Base-by-base conservation (phyloP, 2,888 invertebrate genomes). In the Odontothrips loti region DNA sequence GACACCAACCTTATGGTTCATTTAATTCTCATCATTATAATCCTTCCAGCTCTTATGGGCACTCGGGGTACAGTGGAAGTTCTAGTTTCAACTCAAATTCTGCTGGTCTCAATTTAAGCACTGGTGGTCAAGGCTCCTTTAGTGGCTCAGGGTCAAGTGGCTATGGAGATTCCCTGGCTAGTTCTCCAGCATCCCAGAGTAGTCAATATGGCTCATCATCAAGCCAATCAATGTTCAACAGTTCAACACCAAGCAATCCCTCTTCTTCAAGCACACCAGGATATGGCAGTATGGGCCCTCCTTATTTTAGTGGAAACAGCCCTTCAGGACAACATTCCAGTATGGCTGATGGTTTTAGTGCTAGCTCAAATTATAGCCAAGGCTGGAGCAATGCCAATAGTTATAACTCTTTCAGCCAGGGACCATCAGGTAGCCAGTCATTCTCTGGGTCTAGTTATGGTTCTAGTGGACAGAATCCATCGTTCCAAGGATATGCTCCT, bases 351-450 rank as follows among this genome's bases (percentile, higher is more conserved):
- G 27, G 68, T 9, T 75, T 75, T 27, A 23, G 23, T 27, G 9
- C 68, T 27, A 27, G 27, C 12, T 75, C 68, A 11, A 75, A 75
- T 27, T 75, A 75, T 27, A 75, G 12, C 68, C 68, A 75, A 75
- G 23, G 68, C 27, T 75, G 68, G 68, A 75, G 68, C 58, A 20
- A 20, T 27, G 12, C 10, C 1, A 75, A 27, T 27, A 27, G 23
- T 12, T 75, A 75, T 27, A 75, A 75, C 27, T 27, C 79, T 3
- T 75, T 75, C 23, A 81, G 79, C 48, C 47, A 48, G 43, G 81
- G 79, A 17, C 29, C 81, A 48, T 79, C 81, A 8, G 68, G 79
- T n/a, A 75, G 27, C 27, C 68, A 75, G 68, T 8, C 68, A 10
- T 75, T 75, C 27, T 27, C 68, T 27, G 68, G 68, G 1, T 75